These are phyloP conservation scores for Laupala kohalensis DNA, from an alignment of 1,140 invertebrate genomes.

Conservation along the genomic window DNA sequence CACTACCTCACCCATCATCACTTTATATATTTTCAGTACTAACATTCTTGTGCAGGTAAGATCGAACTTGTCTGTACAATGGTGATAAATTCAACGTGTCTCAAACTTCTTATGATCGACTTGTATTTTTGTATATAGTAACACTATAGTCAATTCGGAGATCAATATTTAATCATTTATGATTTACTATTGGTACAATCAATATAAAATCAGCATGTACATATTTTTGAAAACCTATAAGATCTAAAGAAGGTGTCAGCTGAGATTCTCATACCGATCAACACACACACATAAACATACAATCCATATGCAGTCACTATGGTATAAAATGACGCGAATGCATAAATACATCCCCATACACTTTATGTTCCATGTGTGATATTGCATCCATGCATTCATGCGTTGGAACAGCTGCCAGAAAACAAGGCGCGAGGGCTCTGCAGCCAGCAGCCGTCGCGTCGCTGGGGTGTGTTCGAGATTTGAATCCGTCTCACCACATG, in stretches of 20 bases:
- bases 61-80: too few relatives aligned
- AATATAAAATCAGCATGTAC: neutral
- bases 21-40: too few relatives aligned
- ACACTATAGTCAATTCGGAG: too few relatives aligned
- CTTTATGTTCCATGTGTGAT: neutral
- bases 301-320: too few relatives aligned
- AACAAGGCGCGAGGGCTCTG: neutral
- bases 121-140: too few relatives aligned
- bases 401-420: neutral
- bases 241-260: neutral
- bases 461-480: neutral
- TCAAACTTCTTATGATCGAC: too few relatives aligned
- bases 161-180: conserved; percentile 3
- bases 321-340: too few relatives aligned
- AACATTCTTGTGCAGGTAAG: too few relatives aligned
- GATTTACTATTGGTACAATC: neutral
- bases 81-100: too few relatives aligned
- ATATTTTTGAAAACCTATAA: neutral
- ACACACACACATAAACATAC: too few relatives aligned
- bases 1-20: too few relatives aligned
- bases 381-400: neutral
- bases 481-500: neutral
- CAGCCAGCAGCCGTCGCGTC: neutral
- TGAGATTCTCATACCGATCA: too few relatives aligned
- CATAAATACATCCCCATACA: neutral